phyloP scores from a whole-genome alignment of 2,113 vertebrate genomes.

The Corvus hawaiiensis region DNA sequence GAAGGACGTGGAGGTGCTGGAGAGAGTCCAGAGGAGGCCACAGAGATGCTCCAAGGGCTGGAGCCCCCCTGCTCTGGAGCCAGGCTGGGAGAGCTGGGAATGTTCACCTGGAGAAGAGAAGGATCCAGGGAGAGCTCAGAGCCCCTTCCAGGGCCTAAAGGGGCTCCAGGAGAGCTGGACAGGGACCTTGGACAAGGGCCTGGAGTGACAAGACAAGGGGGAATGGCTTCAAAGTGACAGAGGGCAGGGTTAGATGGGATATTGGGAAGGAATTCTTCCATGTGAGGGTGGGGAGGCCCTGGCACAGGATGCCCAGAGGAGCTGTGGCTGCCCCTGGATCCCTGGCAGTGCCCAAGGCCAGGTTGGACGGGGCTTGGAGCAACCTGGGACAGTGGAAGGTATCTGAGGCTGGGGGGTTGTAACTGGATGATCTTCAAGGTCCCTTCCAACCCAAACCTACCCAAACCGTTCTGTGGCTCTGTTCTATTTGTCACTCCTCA shows the following conservation, averaged over 20 bases:
- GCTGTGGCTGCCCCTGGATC: neutral
- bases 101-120: neutral
- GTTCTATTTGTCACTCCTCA: neutral
- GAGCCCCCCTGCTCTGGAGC: neutral
- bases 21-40: neutral
- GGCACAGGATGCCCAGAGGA: neutral
- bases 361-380: neutral
- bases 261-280: neutral
- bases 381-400: fast-evolving
- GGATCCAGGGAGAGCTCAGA: neutral
- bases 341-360: neutral
- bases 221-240: fast-evolving
- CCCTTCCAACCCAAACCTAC: neutral
- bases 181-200: neutral
- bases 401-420: neutral
- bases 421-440: neutral
- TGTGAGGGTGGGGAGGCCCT: fast-evolving
- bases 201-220: neutral
- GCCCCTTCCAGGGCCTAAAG: neutral
- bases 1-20: neutral
- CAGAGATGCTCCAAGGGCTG: neutral
- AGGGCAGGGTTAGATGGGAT: neutral
- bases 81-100: neutral
- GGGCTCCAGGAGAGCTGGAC: neutral
- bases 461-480: neutral